A percentile compares a stretch with the other conserved stretches of the same genome.
These are phyloP conservation scores for Heterodera carotae DNA, from an alignment of 1,140 invertebrate species.

Conservation along the genomic window DNA sequence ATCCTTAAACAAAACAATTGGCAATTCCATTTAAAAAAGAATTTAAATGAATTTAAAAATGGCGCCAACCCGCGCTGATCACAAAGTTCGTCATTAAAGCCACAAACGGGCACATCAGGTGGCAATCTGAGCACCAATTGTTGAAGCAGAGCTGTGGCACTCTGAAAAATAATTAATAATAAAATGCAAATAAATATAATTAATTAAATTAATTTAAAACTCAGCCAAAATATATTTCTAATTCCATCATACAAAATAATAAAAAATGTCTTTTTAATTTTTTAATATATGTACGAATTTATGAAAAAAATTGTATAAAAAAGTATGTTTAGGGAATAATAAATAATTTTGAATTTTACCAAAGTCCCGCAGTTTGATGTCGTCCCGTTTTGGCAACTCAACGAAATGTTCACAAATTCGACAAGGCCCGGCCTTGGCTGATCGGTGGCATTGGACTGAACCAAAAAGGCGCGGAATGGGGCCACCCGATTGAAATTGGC, in stretches of 20 bases:
- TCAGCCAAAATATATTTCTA: conserved; percentile 24
- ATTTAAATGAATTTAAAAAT: conserved; percentile 5
- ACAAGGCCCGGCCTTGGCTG: conserved; percentile 4
- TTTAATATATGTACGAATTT: no score
- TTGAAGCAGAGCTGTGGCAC: neutral
- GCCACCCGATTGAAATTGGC: conserved; percentile 38
- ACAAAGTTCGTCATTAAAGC: conserved; percentile 54
- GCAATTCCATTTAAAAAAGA: conserved; percentile 5
- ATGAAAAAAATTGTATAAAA: no score
- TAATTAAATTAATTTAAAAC: no score
- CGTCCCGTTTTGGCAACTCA: conserved; percentile 6
- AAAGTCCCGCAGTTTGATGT: neutral
- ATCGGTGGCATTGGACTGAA: conserved; percentile 19
- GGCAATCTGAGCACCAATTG: conserved; percentile 23
- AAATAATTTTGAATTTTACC: no score
- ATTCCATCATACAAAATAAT: neutral
- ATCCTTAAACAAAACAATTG: conserved; percentile 20
- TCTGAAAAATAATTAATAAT: neutral
- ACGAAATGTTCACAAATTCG: conserved; percentile 23
- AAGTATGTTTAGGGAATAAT: no score
- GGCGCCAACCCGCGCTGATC: conserved; percentile 51
- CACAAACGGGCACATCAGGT: conserved; percentile 44
- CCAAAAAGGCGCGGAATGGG: conserved; percentile 35
- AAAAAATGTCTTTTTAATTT: no score
- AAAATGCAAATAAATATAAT: neutral